phyloP scores from a whole-genome alignment of 2,888 invertebrate species.

The Morinoia aosen region DNA sequence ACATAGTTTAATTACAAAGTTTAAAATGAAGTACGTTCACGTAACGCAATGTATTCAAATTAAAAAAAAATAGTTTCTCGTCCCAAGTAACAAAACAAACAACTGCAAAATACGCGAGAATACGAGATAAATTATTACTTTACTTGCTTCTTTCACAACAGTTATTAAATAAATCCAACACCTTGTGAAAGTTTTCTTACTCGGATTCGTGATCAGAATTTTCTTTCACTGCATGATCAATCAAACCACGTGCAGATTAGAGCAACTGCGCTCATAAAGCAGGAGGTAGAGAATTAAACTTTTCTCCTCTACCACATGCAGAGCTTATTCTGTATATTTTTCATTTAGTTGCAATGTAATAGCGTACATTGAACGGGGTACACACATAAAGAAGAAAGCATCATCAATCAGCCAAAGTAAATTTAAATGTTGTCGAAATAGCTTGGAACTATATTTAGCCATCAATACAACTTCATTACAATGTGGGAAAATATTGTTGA shows the following conservation, averaged over 20 bases:
- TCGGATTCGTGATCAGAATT: too few species aligned
- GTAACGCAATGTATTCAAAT: too few species aligned
- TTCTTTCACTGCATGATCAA: too few species aligned
- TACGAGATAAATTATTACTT: too few species aligned
- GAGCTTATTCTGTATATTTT: neutral
- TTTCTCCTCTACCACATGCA: neutral
- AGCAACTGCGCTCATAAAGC: neutral
- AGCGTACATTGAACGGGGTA: neutral
- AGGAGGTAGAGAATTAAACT: neutral
- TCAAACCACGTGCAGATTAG: neutral
- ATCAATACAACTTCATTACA: neutral
- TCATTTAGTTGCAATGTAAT: neutral
- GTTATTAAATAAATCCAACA: too few species aligned
- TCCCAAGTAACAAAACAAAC: too few species aligned
- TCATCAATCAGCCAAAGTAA: neutral
- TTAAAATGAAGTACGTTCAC: too few species aligned
- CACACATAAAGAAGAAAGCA: neutral
- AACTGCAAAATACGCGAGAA: too few species aligned
- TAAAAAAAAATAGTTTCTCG: too few species aligned
- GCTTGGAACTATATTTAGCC: neutral
- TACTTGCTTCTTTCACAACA: too few species aligned
- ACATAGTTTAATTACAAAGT: too few species aligned
- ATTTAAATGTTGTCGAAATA: neutral
- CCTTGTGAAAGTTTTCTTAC: too few species aligned
- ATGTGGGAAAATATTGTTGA: neutral